Evolutionary conservation across 2,113 vertebrate species (phyloP), one percentile per base, ranked within the genome.

Genomic region (Corythaixoides concolor): DNA sequence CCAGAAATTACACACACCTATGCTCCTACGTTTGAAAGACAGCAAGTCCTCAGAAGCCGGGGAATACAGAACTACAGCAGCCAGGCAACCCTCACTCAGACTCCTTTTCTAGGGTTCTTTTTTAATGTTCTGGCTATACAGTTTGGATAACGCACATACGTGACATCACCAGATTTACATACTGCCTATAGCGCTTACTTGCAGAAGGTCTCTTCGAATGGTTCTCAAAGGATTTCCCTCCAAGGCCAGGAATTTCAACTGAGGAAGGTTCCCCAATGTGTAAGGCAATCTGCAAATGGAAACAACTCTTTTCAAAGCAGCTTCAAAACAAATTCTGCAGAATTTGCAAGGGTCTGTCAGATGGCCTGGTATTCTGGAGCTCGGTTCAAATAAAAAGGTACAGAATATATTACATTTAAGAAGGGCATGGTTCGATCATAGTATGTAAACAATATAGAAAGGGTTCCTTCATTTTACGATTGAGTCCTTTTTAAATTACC

Each of bases 161-260:
- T 5, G 17, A 12, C 37, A 78, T 1, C 28, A 3, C 8, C 56
- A 41, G 39, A 12, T 6, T 17, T 13, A 68, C 4, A 6, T 53
- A 18, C 85, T 63, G 74, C 37, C 79, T 53, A 72, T 28, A 69
- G 60, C 5, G 97, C 98, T 97, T 95, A 99, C 99, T 24, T 98
- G 98, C 79, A 99, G 97, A 45, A 99, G 95, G 90, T 99, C 99
- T 97, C 99, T 99, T 77, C 99, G 98, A 95, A 99, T 98, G 32
- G 98, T 96, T 96, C 99, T 98, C 96, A 99, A 89, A 89, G 99
- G 99, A 94, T 99, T 99, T 83, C 99, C 99, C 82, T 99, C 99
- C 72, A 99, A 67, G 4, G 99, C 97, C 82, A 99, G 91, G 88
- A 98, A 98, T 72, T 99, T 99, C 97, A 99, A 94, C 58, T 98